A percentile compares a stretch with the other conserved stretches of the same genome.
phyloP scores from a whole-genome alignment of 1,140 invertebrate species.

The Penaeus vannamei region DNA sequence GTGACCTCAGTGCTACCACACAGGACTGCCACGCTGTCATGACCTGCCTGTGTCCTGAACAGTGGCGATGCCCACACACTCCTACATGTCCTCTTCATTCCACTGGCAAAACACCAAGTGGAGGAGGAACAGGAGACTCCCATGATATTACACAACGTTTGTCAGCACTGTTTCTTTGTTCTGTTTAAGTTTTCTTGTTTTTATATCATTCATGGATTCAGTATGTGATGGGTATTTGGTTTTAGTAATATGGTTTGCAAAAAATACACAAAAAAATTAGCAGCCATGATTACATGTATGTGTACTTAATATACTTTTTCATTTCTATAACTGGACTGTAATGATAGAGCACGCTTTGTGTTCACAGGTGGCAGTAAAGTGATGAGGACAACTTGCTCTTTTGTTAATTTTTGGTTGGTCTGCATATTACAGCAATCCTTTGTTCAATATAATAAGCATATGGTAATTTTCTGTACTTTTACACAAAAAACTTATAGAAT shows the following conservation, averaged over 20 bases:
- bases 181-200: conserved; percentile 47
- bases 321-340: conserved; percentile 23
- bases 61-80: conserved; percentile 56
- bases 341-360: no score
- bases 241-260: conserved; percentile 33
- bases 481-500: no score
- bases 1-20: conserved; percentile 24
- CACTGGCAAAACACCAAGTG: conserved; percentile 29
- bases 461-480: no score
- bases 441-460: no score
- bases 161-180: conserved; percentile 49
- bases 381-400: no score
- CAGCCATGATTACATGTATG: conserved; percentile 29
- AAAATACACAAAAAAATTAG: conserved; percentile 6
- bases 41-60: conserved; percentile 54
- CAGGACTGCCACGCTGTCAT: conserved; percentile 47
- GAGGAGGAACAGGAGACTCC: conserved; percentile 38
- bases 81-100: conserved; percentile 45
- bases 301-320: conserved; percentile 47
- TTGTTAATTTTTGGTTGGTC: no score
- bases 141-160: conserved; percentile 47
- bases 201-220: conserved; percentile 36
- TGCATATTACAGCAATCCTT: no score
- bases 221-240: conserved; percentile 57
- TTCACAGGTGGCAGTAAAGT: no score